phyloP scores from a whole-genome alignment of 2,113 vertebrate species.

The Arizona elegans region DNA sequence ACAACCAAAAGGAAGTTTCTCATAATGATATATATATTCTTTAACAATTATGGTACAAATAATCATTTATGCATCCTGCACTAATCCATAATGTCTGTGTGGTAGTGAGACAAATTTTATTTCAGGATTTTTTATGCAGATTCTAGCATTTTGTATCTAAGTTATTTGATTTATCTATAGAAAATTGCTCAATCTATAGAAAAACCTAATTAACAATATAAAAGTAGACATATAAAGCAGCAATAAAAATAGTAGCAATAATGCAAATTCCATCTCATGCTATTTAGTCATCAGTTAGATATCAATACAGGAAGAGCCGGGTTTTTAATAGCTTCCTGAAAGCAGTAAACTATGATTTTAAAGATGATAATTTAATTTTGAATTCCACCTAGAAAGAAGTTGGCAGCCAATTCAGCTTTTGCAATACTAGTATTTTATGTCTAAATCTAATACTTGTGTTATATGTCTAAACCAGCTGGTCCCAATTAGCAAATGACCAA shows the following conservation, averaged over 20 bases:
- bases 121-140: background rate
- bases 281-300: background rate
- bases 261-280: background rate
- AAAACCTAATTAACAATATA: background rate
- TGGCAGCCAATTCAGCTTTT: background rate
- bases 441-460: background rate
- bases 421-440: background rate
- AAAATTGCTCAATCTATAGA: background rate
- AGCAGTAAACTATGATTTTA: background rate
- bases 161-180: background rate
- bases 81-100: background rate
- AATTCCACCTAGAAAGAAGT: background rate
- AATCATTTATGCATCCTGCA: background rate
- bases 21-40: constrained; percentile 20
- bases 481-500: background rate
- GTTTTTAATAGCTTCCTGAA: background rate
- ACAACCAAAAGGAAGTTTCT: background rate
- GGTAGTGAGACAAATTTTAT: background rate
- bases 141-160: background rate
- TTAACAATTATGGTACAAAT: constrained; percentile 7
- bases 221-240: background rate
- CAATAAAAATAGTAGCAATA: background rate
- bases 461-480: background rate
- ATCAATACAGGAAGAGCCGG: background rate
- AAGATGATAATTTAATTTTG: background rate